Base-by-base conservation (phyloP, 1,140 invertebrate genomes). In the Thrips palmi region DNA sequence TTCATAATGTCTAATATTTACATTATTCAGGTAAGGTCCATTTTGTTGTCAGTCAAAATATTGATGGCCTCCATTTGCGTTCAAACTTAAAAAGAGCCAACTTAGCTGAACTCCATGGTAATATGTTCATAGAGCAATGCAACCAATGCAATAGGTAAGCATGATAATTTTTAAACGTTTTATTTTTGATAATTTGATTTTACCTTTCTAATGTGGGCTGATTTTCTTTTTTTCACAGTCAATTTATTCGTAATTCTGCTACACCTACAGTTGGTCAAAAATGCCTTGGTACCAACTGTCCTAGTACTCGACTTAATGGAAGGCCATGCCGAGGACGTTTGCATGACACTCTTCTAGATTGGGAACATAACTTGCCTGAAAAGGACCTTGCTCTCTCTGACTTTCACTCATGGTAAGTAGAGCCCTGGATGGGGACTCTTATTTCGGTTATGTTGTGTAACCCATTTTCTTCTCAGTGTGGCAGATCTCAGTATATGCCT, bases 81-180 rank as follows among this genome's bases (percentile, higher is more conserved):
- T 91, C 85, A 25, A 89, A 89, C 11, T 58, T 97, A 41, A 58
- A 70, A 10, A 65, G 91, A 39, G 68, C 74, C 45, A 60, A 76
- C 53, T 58, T 98, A 37, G 73, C 91, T 23, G 94, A 98, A 61
- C 62, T 98, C 20, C 94, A 99, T 68, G 94, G 94, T 23, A 97
- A 98, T 56, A 96, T 98, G 78, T 97, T 93, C 59, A 68, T 86
- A 30, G 89, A 96, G 60, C 77, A 92, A 52, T 98, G 93, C 56
- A 75, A 77, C 50, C 71, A 77, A 51, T 98, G 93, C 64, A 66
- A 75, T 56, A 85, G 72, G 84, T 87, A 65, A 47, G 44, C 44
- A 21, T 40, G 8, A 6, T 4, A 39, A 25, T 28, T 27, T 27
- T 37, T 34, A 11, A 6, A 40, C 37, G 18, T 25, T 25, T 41